Evolutionary conservation across 2,797 vertebrate genomes (phyloP).

Genomic region (Toxotes lorentzi): DNA sequence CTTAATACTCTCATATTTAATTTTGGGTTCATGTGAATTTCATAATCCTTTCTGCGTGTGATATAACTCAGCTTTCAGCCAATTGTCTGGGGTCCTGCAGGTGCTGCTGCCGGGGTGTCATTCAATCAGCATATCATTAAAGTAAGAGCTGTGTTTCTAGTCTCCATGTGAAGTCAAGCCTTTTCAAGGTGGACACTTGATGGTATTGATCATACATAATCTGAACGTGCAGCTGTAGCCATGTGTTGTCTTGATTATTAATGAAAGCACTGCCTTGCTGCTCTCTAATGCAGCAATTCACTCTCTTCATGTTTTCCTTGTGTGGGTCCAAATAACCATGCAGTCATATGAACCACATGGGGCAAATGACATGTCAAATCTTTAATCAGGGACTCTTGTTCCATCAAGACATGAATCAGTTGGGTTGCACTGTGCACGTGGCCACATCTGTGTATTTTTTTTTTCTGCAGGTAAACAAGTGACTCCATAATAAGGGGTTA

Average conservation of each 20-base stretch:
- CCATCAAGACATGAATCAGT: conserved; percentile 20
- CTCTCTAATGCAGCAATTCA: conserved; percentile 11
- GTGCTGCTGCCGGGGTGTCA: background rate
- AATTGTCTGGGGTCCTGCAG: background rate
- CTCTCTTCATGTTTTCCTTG: background rate
- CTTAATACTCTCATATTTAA: background rate
- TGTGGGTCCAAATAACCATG: conserved; percentile 23
- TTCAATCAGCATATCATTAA: conserved; percentile 2
- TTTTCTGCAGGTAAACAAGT: conserved; percentile 13
- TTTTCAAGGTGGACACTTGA: background rate
- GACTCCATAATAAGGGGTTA: conserved; percentile 5
- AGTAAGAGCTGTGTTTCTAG: background rate
- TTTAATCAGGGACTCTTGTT: conserved; percentile 42
- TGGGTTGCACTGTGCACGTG: background rate
- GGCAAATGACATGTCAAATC: conserved; percentile 48
- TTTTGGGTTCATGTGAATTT: background rate
- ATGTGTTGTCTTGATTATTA: conserved; percentile 22
- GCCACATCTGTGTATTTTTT: conserved; percentile 2
- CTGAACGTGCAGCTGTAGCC: conserved; percentile 2
- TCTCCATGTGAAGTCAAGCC: background rate
- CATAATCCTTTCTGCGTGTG: background rate
- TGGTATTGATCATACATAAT: background rate
- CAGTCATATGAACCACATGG: conserved; percentile 42
- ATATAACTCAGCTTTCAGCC: background rate
- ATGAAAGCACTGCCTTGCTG: background rate